A percentile compares a stretch with the other conserved stretches of the same genome.
Evolutionary conservation across 2,888 invertebrate species (phyloP).

Genomic region (Octodonta nipae): DNA sequence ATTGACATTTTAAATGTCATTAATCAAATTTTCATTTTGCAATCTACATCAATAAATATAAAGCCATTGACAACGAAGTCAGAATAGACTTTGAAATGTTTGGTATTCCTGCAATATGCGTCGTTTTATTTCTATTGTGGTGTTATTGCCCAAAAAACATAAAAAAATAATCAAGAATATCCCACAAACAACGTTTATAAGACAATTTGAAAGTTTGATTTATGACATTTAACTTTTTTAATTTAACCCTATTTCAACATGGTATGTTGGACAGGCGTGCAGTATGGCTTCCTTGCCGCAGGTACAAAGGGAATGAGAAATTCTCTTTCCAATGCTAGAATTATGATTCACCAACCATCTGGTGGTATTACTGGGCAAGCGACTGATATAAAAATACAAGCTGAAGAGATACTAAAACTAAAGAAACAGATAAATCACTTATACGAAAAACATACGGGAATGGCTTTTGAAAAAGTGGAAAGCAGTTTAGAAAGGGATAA

Average conservation of each 20-base stretch:
- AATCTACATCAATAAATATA: no score
- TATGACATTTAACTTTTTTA: no score
- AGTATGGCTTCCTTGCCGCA: slow-evolving; percentile 71
- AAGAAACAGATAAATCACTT: slow-evolving; percentile 76
- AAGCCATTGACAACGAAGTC: no score
- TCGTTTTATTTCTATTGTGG: no score
- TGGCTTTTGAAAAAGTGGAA: slow-evolving; percentile 47
- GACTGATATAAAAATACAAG: slow-evolving; percentile 93
- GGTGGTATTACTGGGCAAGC: slow-evolving; percentile 84
- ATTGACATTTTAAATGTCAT: no score
- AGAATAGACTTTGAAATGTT: no score
- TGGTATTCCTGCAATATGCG: no score
- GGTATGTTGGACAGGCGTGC: slow-evolving; percentile 88
- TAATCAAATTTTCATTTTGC: no score
- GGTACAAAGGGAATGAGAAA: slow-evolving; percentile 67
- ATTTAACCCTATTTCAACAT: slow-evolving; percentile 88
- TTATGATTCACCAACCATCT: slow-evolving; percentile 95
- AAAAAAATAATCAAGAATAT: no score
- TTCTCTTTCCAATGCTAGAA: slow-evolving; percentile 84
- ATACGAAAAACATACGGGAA: slow-evolving; percentile 69
- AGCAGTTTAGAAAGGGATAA: slow-evolving; percentile 80
- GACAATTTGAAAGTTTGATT: no score
- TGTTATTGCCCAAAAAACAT: no score
- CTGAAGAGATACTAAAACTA: slow-evolving; percentile 85
- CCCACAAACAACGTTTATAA: no score